Evolutionary conservation across 2,888 invertebrate genomes (phyloP), one percentile per base, ranked within the genome.

Genomic region (Clunio marinus): DNA sequence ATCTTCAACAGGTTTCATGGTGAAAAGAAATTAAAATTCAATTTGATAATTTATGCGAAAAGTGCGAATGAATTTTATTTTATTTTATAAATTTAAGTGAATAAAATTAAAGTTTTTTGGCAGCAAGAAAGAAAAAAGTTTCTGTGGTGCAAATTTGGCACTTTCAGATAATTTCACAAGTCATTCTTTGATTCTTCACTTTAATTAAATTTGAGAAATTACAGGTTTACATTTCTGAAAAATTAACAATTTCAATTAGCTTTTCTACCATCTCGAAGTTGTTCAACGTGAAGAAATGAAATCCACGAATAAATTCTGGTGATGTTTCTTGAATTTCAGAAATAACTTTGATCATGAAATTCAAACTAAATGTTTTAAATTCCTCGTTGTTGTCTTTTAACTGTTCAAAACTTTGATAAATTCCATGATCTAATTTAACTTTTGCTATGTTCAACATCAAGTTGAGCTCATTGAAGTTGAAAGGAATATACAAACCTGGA

Each of bases 241-340:
- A 62, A 15, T 37, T 20, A n/a, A 41, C 37, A 37, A 41, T 5
- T 62, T 62, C n/a, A 13, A 62, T 22, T 20, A 62, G 28, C 10
- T 37, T 35, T 35, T 25, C 7, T 24, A 62, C n/a, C 62, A 62
- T 62, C n/a, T 17, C 17, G 15, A 62, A n/a, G 20, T 62, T 24
- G 17, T 41, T 62, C 41, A 62, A 22, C 1, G 62, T 37, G 62
- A 41, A 62, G 25, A 62, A 62, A 41, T 62, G 62, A 62, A 22
- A 62, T 7, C 62, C 37, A 24, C n/a, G 37, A 15, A 62, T 62
- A 22, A 37, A 37, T 17, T 62, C 62, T 1, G 20, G 37, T 1
- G 32, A 62, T n/a, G 13, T 4, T 7, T 22, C 10, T 41, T 22
- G 37, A 5, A 62, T 62, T 7, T 62, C 41, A 22, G 22, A 10